These are phyloP conservation scores for Portunus trituberculatus DNA, from an alignment of 1,140 invertebrate genomes.

Conservation along the genomic window DNA sequence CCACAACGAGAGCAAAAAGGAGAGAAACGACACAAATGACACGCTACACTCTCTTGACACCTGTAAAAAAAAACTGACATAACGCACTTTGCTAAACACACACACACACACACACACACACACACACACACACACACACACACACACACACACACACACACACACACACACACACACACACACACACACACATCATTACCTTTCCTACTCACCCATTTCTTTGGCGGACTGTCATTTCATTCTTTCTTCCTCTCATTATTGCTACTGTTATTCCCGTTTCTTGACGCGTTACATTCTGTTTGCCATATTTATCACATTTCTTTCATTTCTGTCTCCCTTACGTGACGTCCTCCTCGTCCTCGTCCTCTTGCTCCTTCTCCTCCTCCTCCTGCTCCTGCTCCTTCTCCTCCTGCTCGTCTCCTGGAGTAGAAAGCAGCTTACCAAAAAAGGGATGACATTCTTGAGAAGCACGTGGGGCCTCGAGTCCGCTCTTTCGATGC, in stretches of 20 bases:
- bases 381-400: neutral
- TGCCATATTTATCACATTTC: neutral
- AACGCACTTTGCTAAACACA: neutral
- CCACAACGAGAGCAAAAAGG: neutral
- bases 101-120: neutral
- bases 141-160: neutral
- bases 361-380: neutral
- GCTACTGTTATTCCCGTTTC: neutral
- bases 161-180: neutral
- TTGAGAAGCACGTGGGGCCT: conserved; percentile 76
- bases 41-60: neutral
- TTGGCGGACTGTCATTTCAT: neutral
- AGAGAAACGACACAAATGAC: neutral
- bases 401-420: neutral
- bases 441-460: conserved; percentile 72
- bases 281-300: neutral
- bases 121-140: neutral
- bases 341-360: neutral
- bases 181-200: neutral
- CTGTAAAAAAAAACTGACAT: neutral
- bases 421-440: conserved; percentile 65
- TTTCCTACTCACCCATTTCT: neutral
- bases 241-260: neutral
- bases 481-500: conserved; percentile 76
- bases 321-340: neutral